Evolutionary conservation across 1,140 invertebrate species (phyloP), one percentile per base, ranked within the genome.

Genomic region (Gonatopus flavifemur): DNA sequence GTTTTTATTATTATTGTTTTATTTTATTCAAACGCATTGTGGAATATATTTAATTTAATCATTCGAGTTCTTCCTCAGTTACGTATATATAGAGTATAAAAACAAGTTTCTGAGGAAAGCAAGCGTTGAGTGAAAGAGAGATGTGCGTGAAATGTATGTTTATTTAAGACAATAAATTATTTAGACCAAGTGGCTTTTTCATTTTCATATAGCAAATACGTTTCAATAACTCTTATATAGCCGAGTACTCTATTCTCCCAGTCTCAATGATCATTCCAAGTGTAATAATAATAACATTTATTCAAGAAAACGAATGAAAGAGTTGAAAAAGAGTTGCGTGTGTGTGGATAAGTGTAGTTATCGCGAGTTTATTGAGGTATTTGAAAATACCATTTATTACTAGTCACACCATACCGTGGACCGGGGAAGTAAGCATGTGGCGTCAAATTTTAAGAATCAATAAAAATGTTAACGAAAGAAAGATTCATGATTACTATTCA

Each of bases 381-480:
- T 67, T 66, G 64, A 63, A 61, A 63, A 49, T 65, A 69, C 70
- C 44, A 66, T 70, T 66, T 72, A 64, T 61, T 66, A 61, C 72
- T 77, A 74, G 74, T 77, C 72, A 74, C 66, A 69, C 65, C n/a
- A 31, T 57, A 66, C 68, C 18, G 60, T 72, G 69, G 60, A 66
- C 66, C 58, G 50, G 46, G 49, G 39, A 62, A 57, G 49, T 22
- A 24, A 42, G 16, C 43, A 30, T 33, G 31, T 56, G 48, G 40
- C 37, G 37, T 41, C 35, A 33, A 7, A 33, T 33, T 33, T n/a
- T 9, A 33, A 33, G 32, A 33, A 5, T 13, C 13, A 21, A 21
- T 12, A 37, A 32, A 15, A 33, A n/a, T n/a, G n/a, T n/a, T n/a
- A n/a, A n/a, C n/a, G n/a, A n/a, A n/a, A n/a, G n/a, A n/a, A n/a